phyloP scores from a whole-genome alignment of 2,797 vertebrate genomes.

The Tauraco hartlaubi region DNA sequence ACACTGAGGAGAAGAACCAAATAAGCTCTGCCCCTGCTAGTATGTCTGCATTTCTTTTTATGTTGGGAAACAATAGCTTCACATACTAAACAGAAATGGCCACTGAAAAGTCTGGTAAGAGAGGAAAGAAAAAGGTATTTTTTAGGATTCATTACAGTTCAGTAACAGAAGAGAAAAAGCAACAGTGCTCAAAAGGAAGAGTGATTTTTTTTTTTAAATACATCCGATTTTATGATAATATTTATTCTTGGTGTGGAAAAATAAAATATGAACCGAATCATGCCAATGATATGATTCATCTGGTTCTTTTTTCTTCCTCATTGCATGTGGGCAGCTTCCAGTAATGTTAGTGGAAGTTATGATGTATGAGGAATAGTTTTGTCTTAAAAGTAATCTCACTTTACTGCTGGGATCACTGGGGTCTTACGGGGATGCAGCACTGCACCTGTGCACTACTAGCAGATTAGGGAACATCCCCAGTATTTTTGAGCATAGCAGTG shows the following conservation, averaged over 20 bases:
- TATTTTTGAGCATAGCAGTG: neutral
- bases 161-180: neutral
- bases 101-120: neutral
- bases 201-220: neutral
- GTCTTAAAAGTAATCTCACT: neutral
- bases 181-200: neutral
- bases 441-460: neutral
- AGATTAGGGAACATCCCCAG: neutral
- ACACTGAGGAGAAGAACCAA: neutral
- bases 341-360: slow-evolving; percentile 2
- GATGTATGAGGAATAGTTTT: neutral
- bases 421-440: neutral
- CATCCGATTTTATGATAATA: neutral
- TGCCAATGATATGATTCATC: slow-evolving; percentile 24
- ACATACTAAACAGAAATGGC: neutral
- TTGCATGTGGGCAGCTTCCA: neutral
- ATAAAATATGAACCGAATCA: neutral
- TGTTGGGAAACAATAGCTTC: neutral
- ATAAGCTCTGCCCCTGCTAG: neutral
- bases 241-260: slow-evolving; percentile 29
- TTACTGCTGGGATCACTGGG: neutral
- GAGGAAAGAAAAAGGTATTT: neutral
- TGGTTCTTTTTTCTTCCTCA: neutral
- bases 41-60: neutral
- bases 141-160: neutral